Evolutionary conservation across 2,113 vertebrate species (phyloP).

Genomic region (Brachyhypopomus occidentalis): DNA sequence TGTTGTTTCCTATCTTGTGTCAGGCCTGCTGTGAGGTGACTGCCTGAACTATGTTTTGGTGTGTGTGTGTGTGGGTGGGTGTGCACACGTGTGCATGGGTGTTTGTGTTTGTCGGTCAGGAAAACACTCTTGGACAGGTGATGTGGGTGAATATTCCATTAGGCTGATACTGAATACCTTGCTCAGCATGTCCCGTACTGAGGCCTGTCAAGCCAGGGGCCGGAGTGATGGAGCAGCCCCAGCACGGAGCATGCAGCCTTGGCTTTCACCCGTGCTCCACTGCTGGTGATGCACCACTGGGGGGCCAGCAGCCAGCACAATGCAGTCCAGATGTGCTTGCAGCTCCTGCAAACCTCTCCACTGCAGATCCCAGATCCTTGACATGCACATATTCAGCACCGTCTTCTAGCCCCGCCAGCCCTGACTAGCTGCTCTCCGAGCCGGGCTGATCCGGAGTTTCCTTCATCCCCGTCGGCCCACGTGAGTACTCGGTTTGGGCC

Average conservation of each 20-base stretch:
- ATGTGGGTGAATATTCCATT: conserved; percentile 77
- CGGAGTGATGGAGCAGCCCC: conserved; percentile 77
- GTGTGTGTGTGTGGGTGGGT: conserved; percentile 49
- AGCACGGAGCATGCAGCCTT: conserved; percentile 72
- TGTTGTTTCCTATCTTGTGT: no score
- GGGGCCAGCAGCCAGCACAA: conserved; percentile 65
- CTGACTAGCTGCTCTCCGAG: background rate
- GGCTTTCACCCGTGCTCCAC: conserved; percentile 71
- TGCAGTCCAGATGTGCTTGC: conserved; percentile 70
- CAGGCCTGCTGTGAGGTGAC: conserved; percentile 38
- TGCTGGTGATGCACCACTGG: conserved; percentile 66
- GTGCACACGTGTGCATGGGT: background rate
- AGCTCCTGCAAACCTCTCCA: no score
- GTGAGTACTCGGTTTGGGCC: background rate
- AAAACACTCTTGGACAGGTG: conserved; percentile 74
- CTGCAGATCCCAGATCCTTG: background rate
- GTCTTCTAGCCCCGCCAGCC: background rate
- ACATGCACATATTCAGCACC: background rate
- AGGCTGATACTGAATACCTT: conserved; percentile 73
- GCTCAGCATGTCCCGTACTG: conserved; percentile 69
- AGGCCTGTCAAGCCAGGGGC: conserved; percentile 76
- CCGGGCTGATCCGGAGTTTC: background rate
- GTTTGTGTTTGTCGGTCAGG: conserved; percentile 67
- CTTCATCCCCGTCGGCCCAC: background rate
- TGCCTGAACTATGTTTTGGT: conserved; percentile 19